These are phyloP conservation scores for Epinotia demarniana DNA, from an alignment of 2,888 invertebrate species.

Conservation along the genomic window DNA sequence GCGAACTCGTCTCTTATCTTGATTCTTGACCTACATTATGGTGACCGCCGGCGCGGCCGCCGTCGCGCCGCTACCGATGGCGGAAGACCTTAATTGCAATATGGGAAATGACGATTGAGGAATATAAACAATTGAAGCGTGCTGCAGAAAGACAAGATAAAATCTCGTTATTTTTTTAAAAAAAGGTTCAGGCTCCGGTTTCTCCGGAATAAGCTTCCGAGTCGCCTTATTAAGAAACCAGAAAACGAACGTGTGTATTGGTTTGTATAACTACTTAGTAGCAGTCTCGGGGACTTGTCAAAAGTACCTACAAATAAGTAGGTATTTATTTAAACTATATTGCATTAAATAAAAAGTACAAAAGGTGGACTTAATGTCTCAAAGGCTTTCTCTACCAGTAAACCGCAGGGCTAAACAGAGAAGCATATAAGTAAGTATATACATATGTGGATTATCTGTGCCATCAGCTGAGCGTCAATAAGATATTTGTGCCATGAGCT, in stretches of 20 bases:
- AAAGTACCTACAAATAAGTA: no score
- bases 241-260: no score
- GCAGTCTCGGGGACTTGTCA: no score
- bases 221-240: no score
- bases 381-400: no score
- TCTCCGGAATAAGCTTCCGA: no score
- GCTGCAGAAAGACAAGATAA: neutral
- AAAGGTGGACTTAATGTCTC: no score
- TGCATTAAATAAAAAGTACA: no score
- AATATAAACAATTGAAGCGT: slow-evolving; percentile 9
- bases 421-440: neutral
- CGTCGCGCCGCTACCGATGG: slow-evolving; percentile 61
- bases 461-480: no score
- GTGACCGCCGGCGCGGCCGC: slow-evolving; percentile 70
- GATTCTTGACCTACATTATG: slow-evolving; percentile 78
- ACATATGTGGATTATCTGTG: neutral
- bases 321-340: no score
- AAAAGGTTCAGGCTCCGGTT: neutral
- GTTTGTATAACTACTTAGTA: no score
- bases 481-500: neutral
- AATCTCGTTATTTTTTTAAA: neutral
- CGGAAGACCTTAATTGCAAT: slow-evolving; percentile 68
- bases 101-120: slow-evolving; percentile 49
- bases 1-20: slow-evolving; percentile 71
- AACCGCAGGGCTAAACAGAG: no score